phyloP scores from a whole-genome alignment of 2,888 invertebrate species.

The Pardosa pseudoannulata region DNA sequence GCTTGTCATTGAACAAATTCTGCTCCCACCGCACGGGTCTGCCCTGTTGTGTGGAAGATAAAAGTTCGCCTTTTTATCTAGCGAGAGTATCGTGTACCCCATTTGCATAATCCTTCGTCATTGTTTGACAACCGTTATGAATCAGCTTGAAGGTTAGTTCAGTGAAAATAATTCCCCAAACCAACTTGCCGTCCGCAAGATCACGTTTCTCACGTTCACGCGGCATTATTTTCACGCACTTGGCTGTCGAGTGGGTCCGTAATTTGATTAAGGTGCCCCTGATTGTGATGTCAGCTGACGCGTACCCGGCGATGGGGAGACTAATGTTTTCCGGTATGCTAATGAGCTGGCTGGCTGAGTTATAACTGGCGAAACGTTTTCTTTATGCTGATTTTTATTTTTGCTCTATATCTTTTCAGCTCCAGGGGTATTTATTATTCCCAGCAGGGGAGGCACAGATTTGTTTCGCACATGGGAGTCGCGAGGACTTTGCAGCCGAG shows the following conservation, averaged over 20 bases:
- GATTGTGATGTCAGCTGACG: constrained; percentile 60
- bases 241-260: constrained; percentile 42
- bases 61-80: constrained; percentile 42
- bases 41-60: constrained; percentile 30
- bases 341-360: neutral
- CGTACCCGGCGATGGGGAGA: neutral
- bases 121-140: constrained; percentile 65
- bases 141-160: constrained; percentile 21
- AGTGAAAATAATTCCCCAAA: constrained; percentile 19
- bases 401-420: neutral
- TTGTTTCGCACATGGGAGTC: neutral
- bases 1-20: neutral
- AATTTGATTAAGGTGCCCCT: constrained; percentile 63
- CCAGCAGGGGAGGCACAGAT: neutral
- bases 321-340: neutral
- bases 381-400: neutral
- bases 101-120: constrained; percentile 66
- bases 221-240: constrained; percentile 65
- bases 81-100: constrained; percentile 45
- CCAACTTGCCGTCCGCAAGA: constrained; percentile 18
- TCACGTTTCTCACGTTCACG: constrained; percentile 65
- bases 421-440: neutral
- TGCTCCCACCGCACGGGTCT: constrained; percentile 14
- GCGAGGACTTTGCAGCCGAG: neutral
- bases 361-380: neutral